Base-by-base conservation (phyloP, 2,888 invertebrate species). In the Nomada ruficornis region DNA sequence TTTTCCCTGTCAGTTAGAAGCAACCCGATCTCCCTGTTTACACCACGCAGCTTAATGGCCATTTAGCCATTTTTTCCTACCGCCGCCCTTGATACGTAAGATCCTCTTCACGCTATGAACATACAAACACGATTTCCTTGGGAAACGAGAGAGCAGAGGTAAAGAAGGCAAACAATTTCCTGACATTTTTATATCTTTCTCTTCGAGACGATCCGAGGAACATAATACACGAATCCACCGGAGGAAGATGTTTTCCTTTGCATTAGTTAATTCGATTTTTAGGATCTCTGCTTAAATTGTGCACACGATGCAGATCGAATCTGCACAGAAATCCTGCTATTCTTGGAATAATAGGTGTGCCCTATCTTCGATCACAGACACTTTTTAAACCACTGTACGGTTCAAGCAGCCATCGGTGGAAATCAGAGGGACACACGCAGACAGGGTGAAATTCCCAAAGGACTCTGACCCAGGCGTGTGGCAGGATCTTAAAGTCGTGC, bases 1-100 rank as follows among this genome's bases (percentile, higher is more conserved):
- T 18, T 59, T 23, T 62, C n/a, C 18, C 15, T 15, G 64, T 50
- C 59, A 52, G 26, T 44, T 29, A 26, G 42, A 9, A 50, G 36
- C 18, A 50, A 50, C n/a, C 36, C 23, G 62, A 67, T 62, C 67
- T 15, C 15, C 11, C 11, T 55, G 42, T 59, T 75, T 26, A 54
- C 60, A 15, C 29, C 15, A 29, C 36, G 47, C n/a, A 75, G 26
- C 55, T 75, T 75, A 67, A 63, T 44, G 67, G 77, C 67, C 54
- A 55, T 60, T 75, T 75, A 55, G 36, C 62, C 44, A 26, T 68
- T 63, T 69, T 20, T 23, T 50, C 18, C 4, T 36, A 23, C 13
- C n/a, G 18, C 20, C 18, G 13, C 47, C 15, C 64, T 70, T 29
- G 44, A 65, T 65, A 29, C n/a, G 11, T 20, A 2, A 2, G n/a